phyloP scores from a whole-genome alignment of 2,113 vertebrate species.

The Saimiri boliviensis region DNA sequence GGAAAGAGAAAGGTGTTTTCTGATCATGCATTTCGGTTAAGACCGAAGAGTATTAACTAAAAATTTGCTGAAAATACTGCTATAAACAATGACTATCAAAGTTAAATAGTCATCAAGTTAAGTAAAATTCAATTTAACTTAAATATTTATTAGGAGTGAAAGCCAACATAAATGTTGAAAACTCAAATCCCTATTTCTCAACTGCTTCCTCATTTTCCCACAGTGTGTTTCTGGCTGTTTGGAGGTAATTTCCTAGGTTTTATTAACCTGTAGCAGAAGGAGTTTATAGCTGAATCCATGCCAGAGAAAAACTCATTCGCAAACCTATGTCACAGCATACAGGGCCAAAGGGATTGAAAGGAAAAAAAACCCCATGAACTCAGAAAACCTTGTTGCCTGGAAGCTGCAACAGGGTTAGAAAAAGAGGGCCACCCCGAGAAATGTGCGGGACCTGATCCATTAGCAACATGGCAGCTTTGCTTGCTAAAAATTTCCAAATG shows the following conservation, averaged over 20 bases:
- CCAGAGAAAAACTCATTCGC: slow-evolving; percentile 57
- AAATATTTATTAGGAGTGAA: slow-evolving; percentile 84
- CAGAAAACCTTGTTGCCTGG: slow-evolving; percentile 45
- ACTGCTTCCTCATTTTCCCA: slow-evolving; percentile 76
- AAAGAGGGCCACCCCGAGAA: slow-evolving; percentile 40
- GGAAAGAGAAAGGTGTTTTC: slow-evolving; percentile 71
- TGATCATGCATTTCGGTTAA: slow-evolving; percentile 76
- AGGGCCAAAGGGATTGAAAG: slow-evolving; percentile 60
- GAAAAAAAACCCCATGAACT: not conserved
- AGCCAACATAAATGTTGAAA: slow-evolving; percentile 74
- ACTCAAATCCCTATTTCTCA: slow-evolving; percentile 80
- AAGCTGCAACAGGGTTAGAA: slow-evolving; percentile 35
- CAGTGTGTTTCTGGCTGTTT: slow-evolving; percentile 67
- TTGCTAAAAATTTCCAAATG: not conserved
- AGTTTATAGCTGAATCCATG: slow-evolving; percentile 62
- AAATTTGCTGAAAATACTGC: slow-evolving; percentile 80
- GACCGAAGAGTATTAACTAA: slow-evolving; percentile 83
- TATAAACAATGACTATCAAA: slow-evolving; percentile 81
- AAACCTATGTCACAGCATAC: slow-evolving; percentile 40
- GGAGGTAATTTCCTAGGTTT: slow-evolving; percentile 74
- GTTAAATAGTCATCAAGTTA: slow-evolving; percentile 80
- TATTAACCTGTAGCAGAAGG: slow-evolving; percentile 68
- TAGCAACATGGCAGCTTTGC: slow-evolving; percentile 45
- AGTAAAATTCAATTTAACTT: slow-evolving; percentile 83
- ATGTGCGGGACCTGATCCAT: slow-evolving; percentile 61